phyloP scores from a whole-genome alignment of 1,140 invertebrate species.

The Heliconius nattereri region DNA sequence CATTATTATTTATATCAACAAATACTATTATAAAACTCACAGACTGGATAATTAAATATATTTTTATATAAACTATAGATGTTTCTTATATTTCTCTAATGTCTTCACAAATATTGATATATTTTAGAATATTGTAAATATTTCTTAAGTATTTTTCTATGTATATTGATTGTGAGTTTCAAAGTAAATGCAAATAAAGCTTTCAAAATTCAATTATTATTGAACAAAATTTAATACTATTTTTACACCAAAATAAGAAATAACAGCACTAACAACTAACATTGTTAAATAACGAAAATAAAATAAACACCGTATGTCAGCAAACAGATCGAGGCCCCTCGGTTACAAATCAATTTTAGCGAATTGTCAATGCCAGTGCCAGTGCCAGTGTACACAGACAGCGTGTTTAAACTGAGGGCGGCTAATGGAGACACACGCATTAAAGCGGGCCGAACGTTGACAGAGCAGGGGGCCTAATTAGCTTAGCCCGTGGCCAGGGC shows the following conservation, averaged over 20 bases:
- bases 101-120: too few species aligned
- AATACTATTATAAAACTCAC: too few species aligned
- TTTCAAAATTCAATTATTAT: too few species aligned
- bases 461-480: constrained; percentile 75
- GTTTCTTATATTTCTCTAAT: too few species aligned
- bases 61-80: too few species aligned
- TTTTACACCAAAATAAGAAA: not conserved
- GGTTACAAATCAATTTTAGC: constrained; percentile 76
- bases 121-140: too few species aligned
- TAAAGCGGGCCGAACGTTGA: constrained; percentile 74
- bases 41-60: too few species aligned
- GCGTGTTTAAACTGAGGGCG: constrained; percentile 74
- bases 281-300: constrained; percentile 4
- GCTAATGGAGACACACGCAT: constrained; percentile 78
- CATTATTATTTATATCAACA: too few species aligned
- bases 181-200: too few species aligned
- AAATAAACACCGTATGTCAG: constrained; percentile 28
- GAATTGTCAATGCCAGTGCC: constrained; percentile 59
- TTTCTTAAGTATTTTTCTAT: too few species aligned
- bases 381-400: constrained; percentile 59
- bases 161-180: too few species aligned
- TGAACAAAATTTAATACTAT: not conserved
- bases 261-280: not conserved
- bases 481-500: constrained; percentile 66
- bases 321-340: constrained; percentile 32